Percentiles rank a stretch among this genome's conserved stretches.
Evolutionary conservation across 2,797 vertebrate species (phyloP).

Genomic region (Dipus sagitta): DNA sequence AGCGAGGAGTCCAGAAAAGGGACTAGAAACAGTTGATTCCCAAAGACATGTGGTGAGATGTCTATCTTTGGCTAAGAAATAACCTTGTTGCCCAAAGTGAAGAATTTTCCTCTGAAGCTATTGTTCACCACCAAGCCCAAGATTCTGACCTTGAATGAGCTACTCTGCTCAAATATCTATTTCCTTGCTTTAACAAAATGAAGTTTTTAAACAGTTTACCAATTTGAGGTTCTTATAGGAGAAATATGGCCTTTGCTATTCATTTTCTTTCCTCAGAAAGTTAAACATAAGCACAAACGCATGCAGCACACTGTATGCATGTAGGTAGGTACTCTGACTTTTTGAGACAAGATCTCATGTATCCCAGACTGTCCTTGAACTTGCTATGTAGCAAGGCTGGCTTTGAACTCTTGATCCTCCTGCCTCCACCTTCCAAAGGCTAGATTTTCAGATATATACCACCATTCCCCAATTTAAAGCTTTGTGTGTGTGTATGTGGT

Average conservation of each 20-base stretch:
- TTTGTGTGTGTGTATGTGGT: no score
- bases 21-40: neutral
- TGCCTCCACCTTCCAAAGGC: neutral
- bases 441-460: no score
- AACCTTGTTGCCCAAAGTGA: neutral
- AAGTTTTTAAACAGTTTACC: conserved; percentile 62
- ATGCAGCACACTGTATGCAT: neutral
- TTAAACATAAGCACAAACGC: neutral
- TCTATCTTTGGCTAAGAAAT: conserved; percentile 36
- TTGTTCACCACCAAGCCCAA: neutral
- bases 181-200: conserved; percentile 74
- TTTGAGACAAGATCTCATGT: neutral
- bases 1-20: conserved; percentile 67
- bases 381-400: neutral
- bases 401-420: neutral
- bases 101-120: neutral
- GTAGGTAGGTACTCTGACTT: neutral
- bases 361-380: neutral
- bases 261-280: conserved; percentile 71
- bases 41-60: neutral
- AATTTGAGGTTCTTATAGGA: conserved; percentile 73
- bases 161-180: conserved; percentile 10
- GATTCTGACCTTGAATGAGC: neutral
- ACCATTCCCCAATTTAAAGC: neutral
- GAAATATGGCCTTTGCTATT: conserved; percentile 63